Percentiles rank a stretch among this genome's conserved stretches.
These are phyloP conservation scores for Pyrgilauda ruficollis DNA, from an alignment of 2,113 vertebrate genomes.

Conservation along the genomic window DNA sequence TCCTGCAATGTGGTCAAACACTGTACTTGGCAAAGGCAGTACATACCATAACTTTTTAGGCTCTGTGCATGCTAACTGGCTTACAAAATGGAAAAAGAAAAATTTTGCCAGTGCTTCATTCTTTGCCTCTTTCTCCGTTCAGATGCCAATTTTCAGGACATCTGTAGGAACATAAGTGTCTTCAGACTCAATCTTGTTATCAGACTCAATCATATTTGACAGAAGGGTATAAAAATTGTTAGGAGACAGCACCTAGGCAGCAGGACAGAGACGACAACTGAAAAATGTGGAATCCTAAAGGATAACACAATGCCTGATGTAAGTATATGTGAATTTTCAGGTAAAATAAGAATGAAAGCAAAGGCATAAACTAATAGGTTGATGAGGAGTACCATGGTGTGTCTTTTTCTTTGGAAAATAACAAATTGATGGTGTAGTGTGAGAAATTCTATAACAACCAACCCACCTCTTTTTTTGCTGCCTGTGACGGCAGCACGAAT, in stretches of 20 bases:
- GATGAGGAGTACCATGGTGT: background rate
- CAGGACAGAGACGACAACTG: background rate
- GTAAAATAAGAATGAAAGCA: background rate
- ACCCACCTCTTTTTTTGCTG: background rate
- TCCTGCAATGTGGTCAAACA: background rate
- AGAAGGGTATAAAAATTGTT: background rate
- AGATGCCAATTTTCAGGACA: background rate
- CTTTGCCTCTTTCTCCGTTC: background rate
- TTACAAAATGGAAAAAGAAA: background rate
- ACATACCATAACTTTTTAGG: background rate
- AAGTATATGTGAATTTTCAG: background rate
- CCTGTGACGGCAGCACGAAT: background rate
- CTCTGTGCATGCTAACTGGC: background rate
- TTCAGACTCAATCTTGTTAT: background rate
- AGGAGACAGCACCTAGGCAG: background rate
- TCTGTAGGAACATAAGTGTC: background rate
- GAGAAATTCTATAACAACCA: background rate
- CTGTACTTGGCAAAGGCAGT: background rate
- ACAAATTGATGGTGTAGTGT: background rate
- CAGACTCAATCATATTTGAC: conserved; percentile 9
- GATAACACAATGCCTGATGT: background rate
- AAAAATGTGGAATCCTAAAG: background rate
- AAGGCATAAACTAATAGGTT: background rate
- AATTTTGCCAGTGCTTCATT: background rate
- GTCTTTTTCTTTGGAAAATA: background rate